Conservation (phyloP, 2,113 vertebrate genomes). For the Sebastes fasciatus region DNA sequence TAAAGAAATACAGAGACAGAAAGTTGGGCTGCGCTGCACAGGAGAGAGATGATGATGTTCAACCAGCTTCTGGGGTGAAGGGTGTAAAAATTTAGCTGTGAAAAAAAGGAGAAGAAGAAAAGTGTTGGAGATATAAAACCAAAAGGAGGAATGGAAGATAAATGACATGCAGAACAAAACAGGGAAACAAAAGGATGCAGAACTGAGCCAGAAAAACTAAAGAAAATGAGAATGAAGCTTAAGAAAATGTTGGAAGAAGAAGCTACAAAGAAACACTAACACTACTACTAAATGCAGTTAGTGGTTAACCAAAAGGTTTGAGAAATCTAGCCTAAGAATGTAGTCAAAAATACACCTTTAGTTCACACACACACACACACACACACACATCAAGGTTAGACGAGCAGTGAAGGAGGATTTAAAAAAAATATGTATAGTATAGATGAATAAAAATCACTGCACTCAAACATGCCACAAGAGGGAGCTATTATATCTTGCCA, state of each 20-base stretch:
- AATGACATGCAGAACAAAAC: slow-evolving; percentile 56
- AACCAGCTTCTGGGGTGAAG: slow-evolving; percentile 87
- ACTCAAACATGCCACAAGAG: slow-evolving; percentile 65
- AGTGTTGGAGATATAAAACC: slow-evolving; percentile 56
- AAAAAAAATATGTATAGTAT: background rate
- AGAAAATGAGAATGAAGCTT: background rate
- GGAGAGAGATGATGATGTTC: slow-evolving; percentile 82
- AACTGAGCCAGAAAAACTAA: background rate
- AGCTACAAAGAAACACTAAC: background rate
- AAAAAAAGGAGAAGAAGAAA: slow-evolving; percentile 70
- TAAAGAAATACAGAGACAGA: slow-evolving; percentile 72
- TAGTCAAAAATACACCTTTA: background rate
- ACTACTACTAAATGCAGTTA: background rate
- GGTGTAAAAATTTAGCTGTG: slow-evolving; percentile 94
- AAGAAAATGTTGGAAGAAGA: background rate
- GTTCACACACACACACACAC: background rate
- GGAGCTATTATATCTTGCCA: slow-evolving; percentile 34
- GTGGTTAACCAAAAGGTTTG: background rate
- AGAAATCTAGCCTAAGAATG: background rate
- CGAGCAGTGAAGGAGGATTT: background rate
- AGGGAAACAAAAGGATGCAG: no score
- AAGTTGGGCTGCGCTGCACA: slow-evolving; percentile 83
- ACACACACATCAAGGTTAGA: slow-evolving; percentile 18
- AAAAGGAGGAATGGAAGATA: slow-evolving; percentile 20
- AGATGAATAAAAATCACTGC: background rate